phyloP scores from a whole-genome alignment of 1,140 invertebrate genomes.

The Aleiodes sp. region DNA sequence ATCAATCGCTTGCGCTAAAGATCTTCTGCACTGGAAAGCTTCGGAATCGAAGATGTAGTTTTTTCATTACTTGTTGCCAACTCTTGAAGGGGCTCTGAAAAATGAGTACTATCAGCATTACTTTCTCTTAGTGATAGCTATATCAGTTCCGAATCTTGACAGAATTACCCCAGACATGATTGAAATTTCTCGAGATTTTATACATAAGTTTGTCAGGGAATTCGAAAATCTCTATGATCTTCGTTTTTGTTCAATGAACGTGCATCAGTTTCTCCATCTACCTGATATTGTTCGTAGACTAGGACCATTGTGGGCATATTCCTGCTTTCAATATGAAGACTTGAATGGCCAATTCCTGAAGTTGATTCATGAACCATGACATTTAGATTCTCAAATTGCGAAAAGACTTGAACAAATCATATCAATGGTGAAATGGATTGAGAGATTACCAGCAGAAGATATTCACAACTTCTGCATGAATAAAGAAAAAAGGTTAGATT shows the following conservation, averaged over 20 bases:
- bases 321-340: slow-evolving; percentile 42
- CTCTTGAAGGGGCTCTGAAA: not conserved
- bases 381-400: slow-evolving; percentile 40
- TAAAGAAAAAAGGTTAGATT: slow-evolving; percentile 40
- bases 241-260: slow-evolving; percentile 41
- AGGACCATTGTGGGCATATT: slow-evolving; percentile 38
- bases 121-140: not conserved
- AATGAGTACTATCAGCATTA: not conserved
- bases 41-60: not conserved
- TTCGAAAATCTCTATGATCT: slow-evolving; percentile 38
- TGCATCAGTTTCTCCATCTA: slow-evolving; percentile 40
- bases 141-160: not conserved
- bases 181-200: not conserved
- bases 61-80: not conserved
- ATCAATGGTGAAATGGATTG: slow-evolving; percentile 29
- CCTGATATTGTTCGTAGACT: slow-evolving; percentile 35
- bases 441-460: slow-evolving; percentile 27
- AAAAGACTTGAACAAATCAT: slow-evolving; percentile 29
- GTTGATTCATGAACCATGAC: slow-evolving; percentile 38
- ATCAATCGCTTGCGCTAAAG: not conserved
- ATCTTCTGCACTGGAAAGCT: not conserved
- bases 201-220: slow-evolving; percentile 37
- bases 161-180: not conserved
- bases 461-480: slow-evolving; percentile 30
- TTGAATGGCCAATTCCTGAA: slow-evolving; percentile 39